phyloP scores from a whole-genome alignment of 2,888 invertebrate species.

The Torymus texanus region DNA sequence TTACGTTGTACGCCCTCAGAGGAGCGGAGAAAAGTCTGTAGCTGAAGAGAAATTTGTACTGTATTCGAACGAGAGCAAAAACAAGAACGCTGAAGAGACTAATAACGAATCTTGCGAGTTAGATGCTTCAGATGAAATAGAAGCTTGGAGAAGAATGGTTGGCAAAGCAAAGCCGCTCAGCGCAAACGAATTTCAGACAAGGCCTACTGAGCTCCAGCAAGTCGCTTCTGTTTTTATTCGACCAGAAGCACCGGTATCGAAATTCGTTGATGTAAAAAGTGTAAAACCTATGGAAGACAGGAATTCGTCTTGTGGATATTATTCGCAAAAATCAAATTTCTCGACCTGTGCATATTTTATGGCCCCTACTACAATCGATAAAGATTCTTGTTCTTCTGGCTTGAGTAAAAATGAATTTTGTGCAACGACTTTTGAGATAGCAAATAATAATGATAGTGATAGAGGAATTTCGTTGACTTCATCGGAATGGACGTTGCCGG shows the following conservation, averaged over 20 bases:
- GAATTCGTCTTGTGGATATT: neutral
- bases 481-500: too few species aligned
- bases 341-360: conserved; percentile 2
- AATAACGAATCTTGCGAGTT: conserved; percentile 54
- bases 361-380: too few species aligned
- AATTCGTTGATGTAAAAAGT: conserved; percentile 59
- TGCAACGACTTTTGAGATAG: too few species aligned
- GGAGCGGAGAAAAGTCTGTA: conserved; percentile 35
- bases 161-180: conserved; percentile 57
- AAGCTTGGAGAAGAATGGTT: conserved; percentile 63
- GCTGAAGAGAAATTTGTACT: conserved; percentile 9
- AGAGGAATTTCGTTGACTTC: too few species aligned
- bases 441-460: too few species aligned
- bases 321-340: conserved; percentile 1
- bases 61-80: conserved; percentile 28
- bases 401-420: too few species aligned
- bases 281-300: conserved; percentile 49
- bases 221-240: conserved; percentile 60
- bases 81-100: too few species aligned
- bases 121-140: conserved; percentile 57
- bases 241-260: conserved; percentile 65
- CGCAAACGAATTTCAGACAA: neutral
- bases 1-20: conserved; percentile 49
- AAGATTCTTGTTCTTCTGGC: too few species aligned
- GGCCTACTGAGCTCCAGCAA: neutral